Evolutionary conservation across 2,888 invertebrate genomes (phyloP).

Genomic region (Leptinotarsa haldemani): DNA sequence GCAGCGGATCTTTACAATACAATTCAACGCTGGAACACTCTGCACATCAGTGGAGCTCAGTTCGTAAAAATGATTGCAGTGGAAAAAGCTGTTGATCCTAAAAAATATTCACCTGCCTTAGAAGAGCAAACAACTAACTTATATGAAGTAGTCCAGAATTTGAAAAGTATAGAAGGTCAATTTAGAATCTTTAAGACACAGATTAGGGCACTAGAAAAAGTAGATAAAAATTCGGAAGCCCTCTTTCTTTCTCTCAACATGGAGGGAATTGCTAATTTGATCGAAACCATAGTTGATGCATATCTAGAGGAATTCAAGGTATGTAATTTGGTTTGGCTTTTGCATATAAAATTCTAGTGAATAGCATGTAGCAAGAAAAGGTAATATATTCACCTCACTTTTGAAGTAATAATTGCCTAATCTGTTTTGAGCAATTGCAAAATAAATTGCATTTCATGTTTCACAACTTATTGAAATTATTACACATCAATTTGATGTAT

Average conservation of each 20-base stretch:
- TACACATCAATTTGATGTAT: too few relatives aligned
- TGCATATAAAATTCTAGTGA: too few relatives aligned
- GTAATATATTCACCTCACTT: too few relatives aligned
- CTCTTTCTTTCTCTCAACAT: constrained; percentile 61
- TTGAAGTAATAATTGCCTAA: too few relatives aligned
- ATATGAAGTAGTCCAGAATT: constrained; percentile 51
- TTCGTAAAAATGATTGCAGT: constrained; percentile 64
- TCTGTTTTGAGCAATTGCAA: too few relatives aligned
- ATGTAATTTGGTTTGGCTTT: not conserved
- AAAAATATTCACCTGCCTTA: constrained; percentile 46
- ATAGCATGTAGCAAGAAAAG: too few relatives aligned
- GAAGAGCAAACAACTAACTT: constrained; percentile 54
- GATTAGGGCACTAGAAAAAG: constrained; percentile 58
- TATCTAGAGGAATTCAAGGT: constrained; percentile 65
- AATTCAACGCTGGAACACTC: constrained; percentile 69
- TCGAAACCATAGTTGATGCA: constrained; percentile 57
- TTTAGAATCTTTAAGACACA: constrained; percentile 56
- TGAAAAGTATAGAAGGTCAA: constrained; percentile 50
- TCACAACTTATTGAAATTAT: too few relatives aligned
- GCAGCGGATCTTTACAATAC: constrained; percentile 69
- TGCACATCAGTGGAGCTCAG: constrained; percentile 65
- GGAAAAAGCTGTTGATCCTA: constrained; percentile 53
- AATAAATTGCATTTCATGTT: too few relatives aligned
- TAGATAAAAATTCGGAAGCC: constrained; percentile 56
- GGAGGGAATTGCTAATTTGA: constrained; percentile 52